A percentile compares a stretch with the other conserved stretches of the same genome.
phyloP scores from a whole-genome alignment of 1,140 invertebrate genomes.

The Sycophila sp. region DNA sequence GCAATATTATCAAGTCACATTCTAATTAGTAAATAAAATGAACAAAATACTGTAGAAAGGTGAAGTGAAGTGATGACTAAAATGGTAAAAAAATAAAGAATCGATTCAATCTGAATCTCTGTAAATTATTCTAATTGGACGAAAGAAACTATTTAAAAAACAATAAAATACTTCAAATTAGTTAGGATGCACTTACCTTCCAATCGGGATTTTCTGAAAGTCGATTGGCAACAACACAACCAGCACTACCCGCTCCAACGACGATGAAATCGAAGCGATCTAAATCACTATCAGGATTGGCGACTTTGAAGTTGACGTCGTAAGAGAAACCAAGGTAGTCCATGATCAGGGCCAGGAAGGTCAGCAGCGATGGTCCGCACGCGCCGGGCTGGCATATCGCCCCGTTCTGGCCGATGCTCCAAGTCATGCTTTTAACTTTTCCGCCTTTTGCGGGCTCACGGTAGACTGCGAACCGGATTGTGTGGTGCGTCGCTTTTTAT shows the following conservation, averaged over 20 bases:
- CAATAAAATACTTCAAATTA: neutral
- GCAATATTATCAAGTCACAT: no score
- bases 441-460: no score
- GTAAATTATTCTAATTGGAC: no score
- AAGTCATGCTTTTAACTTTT: neutral
- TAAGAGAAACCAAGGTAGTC: neutral
- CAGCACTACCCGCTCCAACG: constrained; percentile 2
- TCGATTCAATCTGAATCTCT: no score
- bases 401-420: neutral
- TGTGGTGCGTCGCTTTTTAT: no score
- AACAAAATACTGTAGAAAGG: no score
- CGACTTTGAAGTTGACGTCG: neutral
- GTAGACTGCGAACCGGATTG: no score
- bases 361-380: neutral
- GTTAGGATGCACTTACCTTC: neutral
- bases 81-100: no score
- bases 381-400: neutral
- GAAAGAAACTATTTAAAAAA: neutral
- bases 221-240: constrained; percentile 2
- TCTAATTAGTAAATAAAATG: no score
- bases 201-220: neutral
- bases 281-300: neutral
- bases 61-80: no score
- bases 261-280: neutral
- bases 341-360: neutral